Percentiles rank a stretch among this genome's conserved stretches.
Conservation (phyloP, 2,113 vertebrate species). For the Corythornis vintsioides region DNA sequence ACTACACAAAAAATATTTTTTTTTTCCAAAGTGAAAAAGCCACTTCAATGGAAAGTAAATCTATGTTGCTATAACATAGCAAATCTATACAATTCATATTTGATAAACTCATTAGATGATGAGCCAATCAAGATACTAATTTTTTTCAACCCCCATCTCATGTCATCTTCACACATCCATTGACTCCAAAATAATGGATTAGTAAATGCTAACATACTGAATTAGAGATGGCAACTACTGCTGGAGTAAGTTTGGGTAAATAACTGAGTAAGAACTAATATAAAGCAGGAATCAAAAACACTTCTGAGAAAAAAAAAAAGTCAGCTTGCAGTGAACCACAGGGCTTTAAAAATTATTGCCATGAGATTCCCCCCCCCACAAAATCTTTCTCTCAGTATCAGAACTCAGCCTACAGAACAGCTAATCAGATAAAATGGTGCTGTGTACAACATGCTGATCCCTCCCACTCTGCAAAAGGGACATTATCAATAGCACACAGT, state of each 20-base stretch:
- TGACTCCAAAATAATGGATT: background rate
- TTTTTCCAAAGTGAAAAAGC: background rate
- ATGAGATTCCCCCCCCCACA: background rate
- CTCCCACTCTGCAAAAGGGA: background rate
- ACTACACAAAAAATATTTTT: too few relatives aligned
- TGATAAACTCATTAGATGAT: background rate
- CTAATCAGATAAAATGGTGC: background rate
- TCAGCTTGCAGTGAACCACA: background rate
- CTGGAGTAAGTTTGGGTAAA: background rate
- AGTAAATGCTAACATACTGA: background rate
- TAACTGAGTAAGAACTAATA: background rate
- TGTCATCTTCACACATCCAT: background rate
- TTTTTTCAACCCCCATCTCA: background rate
- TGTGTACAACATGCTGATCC: background rate
- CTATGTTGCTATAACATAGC: background rate
- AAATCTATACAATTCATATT: background rate
- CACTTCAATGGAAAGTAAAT: background rate
- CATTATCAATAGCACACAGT: accelerated
- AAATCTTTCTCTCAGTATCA: background rate
- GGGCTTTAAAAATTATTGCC: background rate
- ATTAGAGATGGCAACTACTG: background rate
- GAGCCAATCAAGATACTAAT: background rate
- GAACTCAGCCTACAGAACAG: background rate
- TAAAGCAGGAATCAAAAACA: background rate
- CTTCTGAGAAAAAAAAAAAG: background rate